Conservation (phyloP, 2,113 vertebrate genomes). For the Fulmarus glacialis region DNA sequence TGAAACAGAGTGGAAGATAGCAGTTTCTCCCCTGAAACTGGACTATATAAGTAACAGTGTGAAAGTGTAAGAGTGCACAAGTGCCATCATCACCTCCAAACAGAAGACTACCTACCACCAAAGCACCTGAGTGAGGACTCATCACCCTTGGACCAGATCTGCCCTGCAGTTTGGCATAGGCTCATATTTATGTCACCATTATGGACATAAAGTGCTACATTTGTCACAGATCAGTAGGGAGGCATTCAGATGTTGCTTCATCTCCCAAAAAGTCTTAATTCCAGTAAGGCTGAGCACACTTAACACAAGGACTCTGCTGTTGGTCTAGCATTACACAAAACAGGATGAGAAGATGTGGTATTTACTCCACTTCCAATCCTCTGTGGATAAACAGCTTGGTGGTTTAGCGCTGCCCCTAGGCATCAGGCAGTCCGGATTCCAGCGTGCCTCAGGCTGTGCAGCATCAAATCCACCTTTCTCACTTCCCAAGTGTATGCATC, state of each 20-base stretch:
- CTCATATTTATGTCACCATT: not conserved
- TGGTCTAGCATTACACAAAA: not conserved
- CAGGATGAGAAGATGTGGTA: not conserved
- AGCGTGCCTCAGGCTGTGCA: not conserved
- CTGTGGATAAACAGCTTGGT: not conserved
- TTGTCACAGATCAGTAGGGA: not conserved
- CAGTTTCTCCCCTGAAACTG: not conserved
- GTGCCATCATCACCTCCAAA: not conserved
- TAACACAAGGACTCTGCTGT: not conserved
- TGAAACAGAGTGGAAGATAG: too few species aligned
- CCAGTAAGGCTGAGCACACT: not conserved
- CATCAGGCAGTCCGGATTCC: not conserved
- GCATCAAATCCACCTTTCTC: not conserved
- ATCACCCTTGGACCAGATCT: not conserved
- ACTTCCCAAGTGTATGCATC: too few species aligned
- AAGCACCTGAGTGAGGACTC: not conserved
- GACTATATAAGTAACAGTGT: not conserved
- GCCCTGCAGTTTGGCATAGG: not conserved
- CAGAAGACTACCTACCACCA: not conserved
- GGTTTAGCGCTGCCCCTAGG: too few species aligned
- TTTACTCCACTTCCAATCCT: not conserved
- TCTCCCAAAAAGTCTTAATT: not conserved
- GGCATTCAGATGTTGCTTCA: not conserved
- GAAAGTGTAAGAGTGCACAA: not conserved
- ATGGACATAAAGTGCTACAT: not conserved